Conservation (phyloP, 2,797 vertebrate genomes). For the Etheostoma nigrum region DNA sequence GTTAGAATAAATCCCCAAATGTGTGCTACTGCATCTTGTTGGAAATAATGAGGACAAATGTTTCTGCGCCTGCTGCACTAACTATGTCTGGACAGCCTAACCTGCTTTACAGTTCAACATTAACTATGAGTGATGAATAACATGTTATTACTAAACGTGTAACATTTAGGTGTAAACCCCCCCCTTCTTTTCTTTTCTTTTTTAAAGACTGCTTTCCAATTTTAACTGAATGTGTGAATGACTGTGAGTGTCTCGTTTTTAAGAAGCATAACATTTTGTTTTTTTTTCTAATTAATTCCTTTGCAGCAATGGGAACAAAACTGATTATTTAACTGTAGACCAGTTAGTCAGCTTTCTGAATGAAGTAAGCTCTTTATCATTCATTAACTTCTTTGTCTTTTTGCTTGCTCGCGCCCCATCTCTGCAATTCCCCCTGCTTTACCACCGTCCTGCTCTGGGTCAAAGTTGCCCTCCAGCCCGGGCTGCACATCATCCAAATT, state of each 20-base stretch:
- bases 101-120: conserved; percentile 87
- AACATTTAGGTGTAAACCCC: conserved; percentile 45
- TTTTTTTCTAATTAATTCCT: conserved; percentile 96
- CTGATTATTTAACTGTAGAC: conserved; percentile 99
- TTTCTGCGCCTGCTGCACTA: conserved; percentile 91
- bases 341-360: conserved; percentile 99
- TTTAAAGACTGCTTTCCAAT: conserved; percentile 62
- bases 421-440: conserved; percentile 15
- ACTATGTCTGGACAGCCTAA: conserved; percentile 88
- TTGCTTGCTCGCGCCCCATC: conserved; percentile 75
- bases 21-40: conserved; percentile 54
- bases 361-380: conserved; percentile 99
- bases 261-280: conserved; percentile 79
- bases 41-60: conserved; percentile 59
- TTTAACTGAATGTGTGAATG: conserved; percentile 68
- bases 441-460: conserved; percentile 40
- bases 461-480: conserved; percentile 73
- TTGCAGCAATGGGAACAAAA: conserved; percentile 99
- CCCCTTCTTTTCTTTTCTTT: background rate
- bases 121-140: conserved; percentile 78
- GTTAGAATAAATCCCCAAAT: conserved; percentile 24
- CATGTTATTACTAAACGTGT: conserved; percentile 63
- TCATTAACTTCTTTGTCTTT: conserved; percentile 97
- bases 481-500: conserved; percentile 23
- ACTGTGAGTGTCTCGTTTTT: conserved; percentile 65